phyloP scores from a whole-genome alignment of 2,888 invertebrate species.

The Drosophila bunnanda region DNA sequence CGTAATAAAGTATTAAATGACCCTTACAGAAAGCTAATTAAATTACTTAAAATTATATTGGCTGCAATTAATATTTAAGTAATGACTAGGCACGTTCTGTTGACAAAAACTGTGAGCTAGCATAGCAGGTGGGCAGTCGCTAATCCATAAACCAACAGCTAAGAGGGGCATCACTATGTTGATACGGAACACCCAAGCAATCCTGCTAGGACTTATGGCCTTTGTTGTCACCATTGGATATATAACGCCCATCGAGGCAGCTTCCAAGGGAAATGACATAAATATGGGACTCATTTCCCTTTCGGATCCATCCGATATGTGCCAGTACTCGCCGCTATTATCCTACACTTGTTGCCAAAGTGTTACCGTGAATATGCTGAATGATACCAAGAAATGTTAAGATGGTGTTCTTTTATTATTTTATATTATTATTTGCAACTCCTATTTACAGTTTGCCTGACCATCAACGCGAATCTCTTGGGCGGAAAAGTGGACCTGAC shows the following conservation, averaged over 20 bases:
- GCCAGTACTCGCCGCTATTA: conserved; percentile 51
- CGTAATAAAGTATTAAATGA: conserved; percentile 22
- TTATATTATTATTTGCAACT: neutral
- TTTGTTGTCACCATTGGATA: neutral
- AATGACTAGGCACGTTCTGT: neutral
- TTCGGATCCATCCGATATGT: conserved; percentile 29
- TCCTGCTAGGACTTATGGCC: neutral
- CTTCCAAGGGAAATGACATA: neutral
- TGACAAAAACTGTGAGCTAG: conserved; percentile 25
- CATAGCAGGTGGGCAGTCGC: neutral
- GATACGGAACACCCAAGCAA: neutral
- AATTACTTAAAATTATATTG: conserved; percentile 16
- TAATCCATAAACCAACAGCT: neutral
- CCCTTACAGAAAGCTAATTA: conserved; percentile 22
- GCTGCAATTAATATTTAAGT: conserved; percentile 1
- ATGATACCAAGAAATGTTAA: conserved; percentile 54
- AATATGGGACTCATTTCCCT: conserved; percentile 41
- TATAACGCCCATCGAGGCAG: neutral
- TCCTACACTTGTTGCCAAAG: conserved; percentile 64
- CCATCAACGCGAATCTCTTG: conserved; percentile 43
- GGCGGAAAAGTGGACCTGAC: conserved; percentile 48
- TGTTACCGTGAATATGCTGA: conserved; percentile 40
- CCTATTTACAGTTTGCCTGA: conserved; percentile 53
- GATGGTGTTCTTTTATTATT: neutral
- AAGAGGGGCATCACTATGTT: conserved; percentile 13